Base-by-base conservation (phyloP, 64 coral and sea anemone genomes). In the Actinia equina region DNA sequence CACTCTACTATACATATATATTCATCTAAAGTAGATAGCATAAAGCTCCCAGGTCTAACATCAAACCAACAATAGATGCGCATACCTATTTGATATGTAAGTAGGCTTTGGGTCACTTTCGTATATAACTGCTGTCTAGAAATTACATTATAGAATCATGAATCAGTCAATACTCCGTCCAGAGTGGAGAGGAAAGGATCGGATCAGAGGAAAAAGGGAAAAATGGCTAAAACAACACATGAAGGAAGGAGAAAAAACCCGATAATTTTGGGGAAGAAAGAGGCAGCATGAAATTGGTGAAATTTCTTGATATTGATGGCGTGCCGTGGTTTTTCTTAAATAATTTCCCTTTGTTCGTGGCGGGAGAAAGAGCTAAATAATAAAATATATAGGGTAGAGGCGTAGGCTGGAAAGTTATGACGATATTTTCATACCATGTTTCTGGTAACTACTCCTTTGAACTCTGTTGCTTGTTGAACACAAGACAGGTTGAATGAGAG, bases 401-500 rank as follows among this genome's bases (percentile, higher is more conserved):
- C 30, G 30, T 37, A 37, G 30, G 52, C 13, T 19, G 62, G 10
- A 20, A 23, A 65, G 7, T 65, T 25, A 65, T n/a, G 58, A 20
- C 17, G 60, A 65, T 20, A 64, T 57, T 16, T 23, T 49, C 91
- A 84, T 85, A 97, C 94, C 71, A 91, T 88, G 87, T 97, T 90
- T 88, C 94, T 90, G 52, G 91, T 59, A 12, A 93, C 80, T 3
- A 97, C 91, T 85, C 91, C 94, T 71, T 87, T 90, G 76, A 86
- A 52, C 30, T 90, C 88, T 6, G 71, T 85, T 64, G 85, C 82
- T 88, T 86, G 69, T 84, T 90, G 77, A 6, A 23, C 64, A 22
- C 94, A 93, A 84, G 85, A 88, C 26, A 93, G 55, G 54, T 80
- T 87, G 52, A 97, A 97, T 54, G 83, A 83, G 11, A 96, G 70